A percentile compares a stretch with the other conserved stretches of the same genome.
phyloP scores from a whole-genome alignment of 2,888 invertebrate genomes.

The Volucella inflata region DNA sequence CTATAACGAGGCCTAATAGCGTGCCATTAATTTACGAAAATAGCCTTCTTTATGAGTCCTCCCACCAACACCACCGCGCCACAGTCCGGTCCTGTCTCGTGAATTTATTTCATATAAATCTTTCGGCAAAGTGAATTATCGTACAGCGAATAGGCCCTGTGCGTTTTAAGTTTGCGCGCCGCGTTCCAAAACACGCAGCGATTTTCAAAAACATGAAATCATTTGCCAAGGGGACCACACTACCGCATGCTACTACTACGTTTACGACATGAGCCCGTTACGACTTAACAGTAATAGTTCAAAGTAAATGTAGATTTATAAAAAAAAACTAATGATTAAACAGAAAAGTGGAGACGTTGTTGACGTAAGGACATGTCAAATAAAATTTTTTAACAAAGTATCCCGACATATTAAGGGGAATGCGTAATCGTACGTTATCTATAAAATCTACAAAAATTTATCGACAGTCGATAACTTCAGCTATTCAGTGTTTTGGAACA shows the following conservation, averaged over 20 bases:
- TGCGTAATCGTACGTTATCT: constrained; percentile 42
- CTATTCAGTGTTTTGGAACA: constrained; percentile 26
- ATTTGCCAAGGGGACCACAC: constrained; percentile 42
- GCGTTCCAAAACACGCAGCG: constrained; percentile 51
- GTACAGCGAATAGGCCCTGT: constrained; percentile 27
- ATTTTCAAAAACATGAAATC: constrained; percentile 29
- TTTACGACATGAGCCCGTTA: constrained; percentile 1
- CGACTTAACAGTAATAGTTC: neutral
- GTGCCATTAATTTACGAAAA: constrained; percentile 73
- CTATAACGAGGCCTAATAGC: constrained; percentile 74
- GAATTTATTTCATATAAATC: constrained; percentile 73
- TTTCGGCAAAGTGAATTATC: constrained; percentile 67
- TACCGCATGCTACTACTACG: neutral
- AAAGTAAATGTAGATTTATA: neutral
- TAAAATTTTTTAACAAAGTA: constrained; percentile 10
- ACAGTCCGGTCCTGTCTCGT: constrained; percentile 23
- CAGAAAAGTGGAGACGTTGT: constrained; percentile 5
- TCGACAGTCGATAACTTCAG: constrained; percentile 56
- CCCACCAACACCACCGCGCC: constrained; percentile 32
- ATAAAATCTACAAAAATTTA: constrained; percentile 56
- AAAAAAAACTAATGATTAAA: constrained; percentile 28
- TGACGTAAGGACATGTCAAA: constrained; percentile 26
- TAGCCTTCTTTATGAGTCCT: constrained; percentile 66
- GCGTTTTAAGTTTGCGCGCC: constrained; percentile 35
- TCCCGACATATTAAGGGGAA: constrained; percentile 34